These are phyloP conservation scores for Bombus soroeensis DNA, from an alignment of 1,140 invertebrate species.

Conservation along the genomic window DNA sequence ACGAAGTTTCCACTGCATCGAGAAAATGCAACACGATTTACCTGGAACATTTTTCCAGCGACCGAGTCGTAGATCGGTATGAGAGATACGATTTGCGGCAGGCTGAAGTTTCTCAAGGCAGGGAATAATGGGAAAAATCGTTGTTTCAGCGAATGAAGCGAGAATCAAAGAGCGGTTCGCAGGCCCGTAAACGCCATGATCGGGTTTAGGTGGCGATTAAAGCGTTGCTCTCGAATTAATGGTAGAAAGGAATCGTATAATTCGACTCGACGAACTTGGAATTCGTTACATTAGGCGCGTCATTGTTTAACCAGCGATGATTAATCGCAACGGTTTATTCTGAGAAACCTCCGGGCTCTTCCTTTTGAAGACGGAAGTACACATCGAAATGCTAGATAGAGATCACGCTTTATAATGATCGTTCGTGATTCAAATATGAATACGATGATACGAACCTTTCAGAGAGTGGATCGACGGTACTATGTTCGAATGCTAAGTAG, in stretches of 20 bases:
- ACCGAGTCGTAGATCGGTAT: not conserved
- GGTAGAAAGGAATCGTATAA: not conserved
- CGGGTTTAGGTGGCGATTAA: not conserved
- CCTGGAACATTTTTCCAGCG: not conserved
- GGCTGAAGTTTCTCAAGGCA: not conserved
- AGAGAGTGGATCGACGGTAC: not conserved
- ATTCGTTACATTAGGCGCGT: not conserved
- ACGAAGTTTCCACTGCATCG: not conserved
- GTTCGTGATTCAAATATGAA: constrained; percentile 18
- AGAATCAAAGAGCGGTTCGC: not conserved
- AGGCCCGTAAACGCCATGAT: not conserved
- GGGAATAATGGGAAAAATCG: not conserved
- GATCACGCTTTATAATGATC: constrained; percentile 12
- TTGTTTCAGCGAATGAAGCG: not conserved
- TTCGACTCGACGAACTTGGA: not conserved
- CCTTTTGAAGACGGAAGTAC: not conserved
- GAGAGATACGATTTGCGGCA: not conserved
- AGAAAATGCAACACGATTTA: not conserved
- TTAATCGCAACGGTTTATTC: not conserved
- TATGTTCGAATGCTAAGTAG: not conserved
- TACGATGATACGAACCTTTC: constrained; percentile 10
- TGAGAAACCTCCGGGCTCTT: not conserved
- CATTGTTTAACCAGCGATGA: constrained; percentile 2
- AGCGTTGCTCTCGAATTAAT: not conserved
- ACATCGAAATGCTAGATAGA: constrained; percentile 1